Percentiles rank a stretch among this genome's conserved stretches.
Evolutionary conservation across 2,888 invertebrate genomes (phyloP).

Genomic region (Drosophila lacicola): DNA sequence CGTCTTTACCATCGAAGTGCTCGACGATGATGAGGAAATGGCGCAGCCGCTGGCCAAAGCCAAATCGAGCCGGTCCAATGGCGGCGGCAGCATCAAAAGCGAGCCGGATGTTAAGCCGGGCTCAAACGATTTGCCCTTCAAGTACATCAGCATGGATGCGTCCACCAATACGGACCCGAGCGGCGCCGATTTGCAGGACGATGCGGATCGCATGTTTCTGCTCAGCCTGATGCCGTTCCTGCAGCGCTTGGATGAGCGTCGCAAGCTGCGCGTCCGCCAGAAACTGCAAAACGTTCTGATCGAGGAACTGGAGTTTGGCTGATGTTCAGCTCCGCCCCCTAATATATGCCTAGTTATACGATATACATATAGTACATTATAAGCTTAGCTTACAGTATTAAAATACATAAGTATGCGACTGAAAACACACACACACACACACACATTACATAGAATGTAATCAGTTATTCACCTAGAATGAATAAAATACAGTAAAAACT

Average conservation of each 20-base stretch:
- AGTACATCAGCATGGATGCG: constrained; percentile 65
- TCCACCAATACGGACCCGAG: constrained; percentile 65
- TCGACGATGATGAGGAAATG: constrained; percentile 75
- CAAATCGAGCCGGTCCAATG: constrained; percentile 10
- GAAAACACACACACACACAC: constrained; percentile 34
- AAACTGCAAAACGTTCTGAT: constrained; percentile 79
- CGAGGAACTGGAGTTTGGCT: constrained; percentile 74
- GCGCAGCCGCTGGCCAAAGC: constrained; percentile 32
- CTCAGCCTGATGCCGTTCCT: constrained; percentile 78
- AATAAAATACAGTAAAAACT: constrained; percentile 5
- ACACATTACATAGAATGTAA: constrained; percentile 66
- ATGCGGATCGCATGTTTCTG: constrained; percentile 79
- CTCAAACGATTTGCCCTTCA: constrained; percentile 46
- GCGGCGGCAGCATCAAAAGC: constrained; percentile 38
- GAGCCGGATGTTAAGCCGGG: constrained; percentile 50
- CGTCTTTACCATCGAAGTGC: constrained; percentile 73
- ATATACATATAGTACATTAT: constrained; percentile 32
- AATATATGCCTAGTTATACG: constrained; percentile 5
- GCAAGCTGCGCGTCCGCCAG: constrained; percentile 76
- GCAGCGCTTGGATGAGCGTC: constrained; percentile 70
- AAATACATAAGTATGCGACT: constrained; percentile 56
- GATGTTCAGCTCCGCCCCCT: constrained; percentile 2
- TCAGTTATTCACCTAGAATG: constrained; percentile 27
- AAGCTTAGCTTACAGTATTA: constrained; percentile 79
- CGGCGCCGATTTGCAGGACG: constrained; percentile 49